Percentiles rank a stretch among this genome's conserved stretches.
Evolutionary conservation across 2,888 invertebrate species (phyloP).

Genomic region (Synergus umbraculus): DNA sequence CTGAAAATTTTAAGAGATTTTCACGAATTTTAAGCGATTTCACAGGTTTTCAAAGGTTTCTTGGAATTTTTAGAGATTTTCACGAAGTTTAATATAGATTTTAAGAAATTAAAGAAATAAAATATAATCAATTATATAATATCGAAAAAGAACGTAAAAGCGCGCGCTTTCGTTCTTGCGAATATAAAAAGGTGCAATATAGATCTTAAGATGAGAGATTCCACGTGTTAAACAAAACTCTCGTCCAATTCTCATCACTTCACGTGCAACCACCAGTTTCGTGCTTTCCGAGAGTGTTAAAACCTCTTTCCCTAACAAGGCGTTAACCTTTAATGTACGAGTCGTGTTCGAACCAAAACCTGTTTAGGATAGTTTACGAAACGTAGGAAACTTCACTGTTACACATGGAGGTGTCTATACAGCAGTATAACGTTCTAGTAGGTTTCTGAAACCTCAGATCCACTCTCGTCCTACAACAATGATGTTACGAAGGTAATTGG

Average conservation of each 20-base stretch:
- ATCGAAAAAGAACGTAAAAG: too few species aligned
- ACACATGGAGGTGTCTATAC: conserved; percentile 44
- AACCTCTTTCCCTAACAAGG: conserved; percentile 49
- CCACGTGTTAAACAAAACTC: background rate
- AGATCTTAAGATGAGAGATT: background rate
- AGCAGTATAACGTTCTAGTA: conserved; percentile 47
- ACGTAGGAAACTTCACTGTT: conserved; percentile 49
- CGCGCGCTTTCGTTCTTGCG: too few species aligned
- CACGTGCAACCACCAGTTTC: background rate
- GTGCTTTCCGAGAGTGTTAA: conserved; percentile 39
- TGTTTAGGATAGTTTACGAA: conserved; percentile 68
- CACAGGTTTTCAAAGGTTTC: too few species aligned
- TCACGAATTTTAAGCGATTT: too few species aligned
- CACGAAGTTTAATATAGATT: too few species aligned
- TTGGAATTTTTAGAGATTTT: too few species aligned
- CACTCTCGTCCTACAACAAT: conserved; percentile 50
- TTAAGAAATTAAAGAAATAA: too few species aligned
- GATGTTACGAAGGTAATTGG: conserved; percentile 66
- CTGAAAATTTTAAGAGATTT: too few species aligned
- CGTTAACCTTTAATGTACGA: conserved; percentile 71
- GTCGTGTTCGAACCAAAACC: conserved; percentile 69
- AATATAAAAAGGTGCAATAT: too few species aligned
- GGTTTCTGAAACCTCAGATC: conserved; percentile 40
- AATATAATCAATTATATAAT: too few species aligned
- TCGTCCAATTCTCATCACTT: conserved; percentile 15